Percentiles rank a stretch among this genome's conserved stretches.
Evolutionary conservation across 2,888 invertebrate genomes (phyloP).

Genomic region (Congeria kusceri): DNA sequence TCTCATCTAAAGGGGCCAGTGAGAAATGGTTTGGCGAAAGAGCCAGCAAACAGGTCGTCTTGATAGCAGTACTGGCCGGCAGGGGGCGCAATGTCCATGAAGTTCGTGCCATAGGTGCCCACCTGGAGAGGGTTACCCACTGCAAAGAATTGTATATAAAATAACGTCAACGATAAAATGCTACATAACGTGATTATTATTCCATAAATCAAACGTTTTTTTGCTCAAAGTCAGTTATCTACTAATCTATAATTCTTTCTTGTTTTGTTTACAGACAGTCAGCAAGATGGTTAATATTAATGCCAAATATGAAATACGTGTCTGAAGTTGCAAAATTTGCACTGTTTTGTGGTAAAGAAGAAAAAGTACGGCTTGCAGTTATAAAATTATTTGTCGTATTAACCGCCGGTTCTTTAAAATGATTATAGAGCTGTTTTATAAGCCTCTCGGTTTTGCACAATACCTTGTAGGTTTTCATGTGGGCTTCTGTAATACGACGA

Average conservation of each 20-base stretch:
- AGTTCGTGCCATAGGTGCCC: conserved; percentile 73
- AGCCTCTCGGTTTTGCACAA: too few relatives aligned
- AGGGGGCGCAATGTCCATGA: conserved; percentile 79
- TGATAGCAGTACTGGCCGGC: conserved; percentile 75
- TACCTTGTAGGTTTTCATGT: conserved; percentile 77
- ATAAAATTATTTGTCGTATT: too few relatives aligned
- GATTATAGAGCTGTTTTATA: too few relatives aligned
- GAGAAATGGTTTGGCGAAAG: conserved; percentile 71
- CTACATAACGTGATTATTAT: too few relatives aligned
- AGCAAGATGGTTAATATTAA: too few relatives aligned
- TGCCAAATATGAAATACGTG: too few relatives aligned
- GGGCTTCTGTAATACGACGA: conserved; percentile 70
- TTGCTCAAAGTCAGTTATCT: neutral
- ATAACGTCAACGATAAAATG: too few relatives aligned
- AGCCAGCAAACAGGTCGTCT: conserved; percentile 73
- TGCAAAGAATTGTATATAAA: conserved; percentile 12
- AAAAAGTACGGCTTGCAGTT: too few relatives aligned
- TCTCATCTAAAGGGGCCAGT: conserved; percentile 67
- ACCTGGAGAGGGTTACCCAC: conserved; percentile 59
- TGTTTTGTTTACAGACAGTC: too few relatives aligned
- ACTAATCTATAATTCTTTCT: neutral
- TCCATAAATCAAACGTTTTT: neutral
- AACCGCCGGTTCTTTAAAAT: too few relatives aligned
- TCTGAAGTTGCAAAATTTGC: too few relatives aligned
- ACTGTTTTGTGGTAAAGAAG: too few relatives aligned